These are phyloP conservation scores for Rhizomys pruinosus DNA, from an alignment of 2,113 vertebrate genomes.

Conservation along the genomic window DNA sequence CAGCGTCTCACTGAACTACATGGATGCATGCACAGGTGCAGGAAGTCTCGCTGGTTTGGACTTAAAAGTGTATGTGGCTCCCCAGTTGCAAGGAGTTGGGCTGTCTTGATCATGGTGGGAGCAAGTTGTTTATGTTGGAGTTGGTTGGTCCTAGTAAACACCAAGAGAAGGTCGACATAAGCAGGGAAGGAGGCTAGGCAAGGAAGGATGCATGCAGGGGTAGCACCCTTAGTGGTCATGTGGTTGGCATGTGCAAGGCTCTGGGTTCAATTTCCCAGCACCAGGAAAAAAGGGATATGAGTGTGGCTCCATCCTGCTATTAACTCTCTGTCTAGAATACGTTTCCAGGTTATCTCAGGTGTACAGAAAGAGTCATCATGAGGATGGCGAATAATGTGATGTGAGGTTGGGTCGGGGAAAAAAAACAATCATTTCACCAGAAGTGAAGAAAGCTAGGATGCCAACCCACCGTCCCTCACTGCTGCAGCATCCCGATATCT, in stretches of 20 bases:
- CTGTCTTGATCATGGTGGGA: not conserved
- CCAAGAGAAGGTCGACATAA: not conserved
- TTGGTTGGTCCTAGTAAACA: conserved; percentile 14
- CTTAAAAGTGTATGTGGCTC: not conserved
- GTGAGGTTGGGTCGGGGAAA: not conserved
- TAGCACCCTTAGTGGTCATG: not conserved
- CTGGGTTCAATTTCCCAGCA: not conserved
- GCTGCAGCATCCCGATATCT: not conserved
- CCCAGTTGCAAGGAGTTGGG: not conserved
- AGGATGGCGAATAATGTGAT: not conserved
- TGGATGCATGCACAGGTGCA: conserved; percentile 94
- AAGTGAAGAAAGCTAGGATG: not conserved
- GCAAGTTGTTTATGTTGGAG: not conserved
- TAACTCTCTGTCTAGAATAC: not conserved
- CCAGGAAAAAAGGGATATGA: not conserved
- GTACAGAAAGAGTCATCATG: not conserved
- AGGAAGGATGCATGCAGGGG: not conserved
- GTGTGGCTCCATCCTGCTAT: not conserved
- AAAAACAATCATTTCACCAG: not conserved
- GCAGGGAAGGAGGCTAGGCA: not conserved
- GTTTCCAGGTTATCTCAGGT: not conserved
- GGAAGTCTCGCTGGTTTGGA: not conserved
- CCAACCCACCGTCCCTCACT: not conserved
- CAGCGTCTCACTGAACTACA: conserved; percentile 93
- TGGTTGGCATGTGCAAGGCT: not conserved